These are phyloP conservation scores for Myathropa florea DNA, from an alignment of 2,888 invertebrate species.

Conservation along the genomic window DNA sequence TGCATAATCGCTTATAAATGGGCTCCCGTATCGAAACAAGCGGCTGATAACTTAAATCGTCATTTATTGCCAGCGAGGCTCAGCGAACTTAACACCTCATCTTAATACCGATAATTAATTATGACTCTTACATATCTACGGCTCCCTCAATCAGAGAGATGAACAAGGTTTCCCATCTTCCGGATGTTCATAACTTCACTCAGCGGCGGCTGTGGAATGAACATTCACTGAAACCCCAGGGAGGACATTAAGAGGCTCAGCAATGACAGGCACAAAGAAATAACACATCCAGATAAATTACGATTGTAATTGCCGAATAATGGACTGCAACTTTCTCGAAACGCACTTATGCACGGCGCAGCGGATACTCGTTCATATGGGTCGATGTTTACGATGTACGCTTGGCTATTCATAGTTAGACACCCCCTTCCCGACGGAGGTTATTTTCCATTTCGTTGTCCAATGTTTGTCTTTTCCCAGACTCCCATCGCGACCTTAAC, in stretches of 20 bases:
- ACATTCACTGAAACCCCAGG: conserved; percentile 29
- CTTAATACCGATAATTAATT: conserved; percentile 57
- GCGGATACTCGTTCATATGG: neutral
- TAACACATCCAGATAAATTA: conserved; percentile 59
- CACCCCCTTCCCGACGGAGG: neutral
- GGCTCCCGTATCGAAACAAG: conserved; percentile 39
- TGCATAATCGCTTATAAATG: conserved; percentile 55
- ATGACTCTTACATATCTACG: neutral
- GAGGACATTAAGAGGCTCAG: conserved; percentile 60
- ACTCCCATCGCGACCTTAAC: conserved; percentile 49
- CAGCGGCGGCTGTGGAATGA: neutral
- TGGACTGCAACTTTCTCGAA: conserved; percentile 63
- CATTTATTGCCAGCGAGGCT: conserved; percentile 19
- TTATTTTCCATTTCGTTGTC: conserved; percentile 23
- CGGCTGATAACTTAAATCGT: conserved; percentile 34
- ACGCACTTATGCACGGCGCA: conserved; percentile 48
- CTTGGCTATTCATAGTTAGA: conserved; percentile 41
- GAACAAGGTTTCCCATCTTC: conserved; percentile 4
- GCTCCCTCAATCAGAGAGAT: neutral
- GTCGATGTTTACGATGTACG: neutral
- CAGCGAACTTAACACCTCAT: conserved; percentile 49
- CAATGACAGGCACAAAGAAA: conserved; percentile 31
- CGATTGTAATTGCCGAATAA: conserved; percentile 67
- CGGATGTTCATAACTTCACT: conserved; percentile 2
- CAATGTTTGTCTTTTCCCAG: neutral